Evolutionary conservation across 2,113 vertebrate species (phyloP), one percentile per base, ranked within the genome.

Genomic region (Dipodomys spectabilis): DNA sequence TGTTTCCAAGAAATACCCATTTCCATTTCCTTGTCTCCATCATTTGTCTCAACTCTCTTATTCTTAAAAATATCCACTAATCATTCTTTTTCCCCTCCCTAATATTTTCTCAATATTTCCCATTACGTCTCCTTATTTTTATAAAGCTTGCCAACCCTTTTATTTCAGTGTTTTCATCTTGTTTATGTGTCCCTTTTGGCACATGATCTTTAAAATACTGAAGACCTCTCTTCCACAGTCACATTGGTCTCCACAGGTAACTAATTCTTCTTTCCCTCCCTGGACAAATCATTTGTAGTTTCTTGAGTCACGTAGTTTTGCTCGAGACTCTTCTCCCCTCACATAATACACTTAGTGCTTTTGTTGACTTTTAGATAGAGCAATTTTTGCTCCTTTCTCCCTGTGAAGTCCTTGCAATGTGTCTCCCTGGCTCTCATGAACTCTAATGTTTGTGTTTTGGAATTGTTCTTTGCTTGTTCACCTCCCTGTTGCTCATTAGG

Each of bases 131-230:
- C 45, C 25, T 94, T 83, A 62, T 22, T 88, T 10, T 94, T 80
- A 32, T 35, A 15, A 6, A 75, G 49, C 45, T 94, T 83, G 78
- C 5, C 80, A 87, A 68, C 39, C 25, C 8, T 87, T 32, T 75
- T 77, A 84, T 72, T 92, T 79, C 86, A 78, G 89, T 69, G 0
- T 13, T 64, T 89, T 93, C 75, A 15, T 32, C 68, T 95, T 93
- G 28, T 3, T 73, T 83, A 30, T 90, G 28, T 86, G 35, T 78
- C 35, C 20, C 16, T 65, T 28, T 83, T 25, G 44, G 27, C 53
- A 5, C 85, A 68, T 71, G 53, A 44, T 68, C 53, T 94, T 92
- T 53, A 85, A 79, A 62, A n/a, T 39, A n/a, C 5, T 92, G 71
- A 86, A 90, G 27, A 93, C 10, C 6, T 19, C 35, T 67, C 4